These are phyloP conservation scores for Aegithalos caudatus DNA, from an alignment of 2,113 vertebrate genomes.

Conservation along the genomic window DNA sequence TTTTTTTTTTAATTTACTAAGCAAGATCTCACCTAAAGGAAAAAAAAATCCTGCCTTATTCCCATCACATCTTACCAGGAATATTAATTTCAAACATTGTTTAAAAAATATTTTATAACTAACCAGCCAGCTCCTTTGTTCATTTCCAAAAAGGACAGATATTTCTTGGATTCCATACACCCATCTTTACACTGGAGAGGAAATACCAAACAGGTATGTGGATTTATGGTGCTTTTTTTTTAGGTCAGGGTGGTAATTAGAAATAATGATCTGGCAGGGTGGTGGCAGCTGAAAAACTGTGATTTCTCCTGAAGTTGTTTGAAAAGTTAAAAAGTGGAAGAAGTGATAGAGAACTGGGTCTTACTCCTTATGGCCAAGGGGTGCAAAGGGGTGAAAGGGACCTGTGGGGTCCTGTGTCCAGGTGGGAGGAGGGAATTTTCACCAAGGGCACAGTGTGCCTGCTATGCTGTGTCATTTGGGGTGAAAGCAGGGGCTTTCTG, in stretches of 20 bases:
- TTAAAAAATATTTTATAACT: background rate
- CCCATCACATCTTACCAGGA: background rate
- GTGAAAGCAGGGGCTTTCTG: background rate
- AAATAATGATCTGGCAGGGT: background rate
- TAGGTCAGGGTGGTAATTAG: background rate
- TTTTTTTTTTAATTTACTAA: background rate
- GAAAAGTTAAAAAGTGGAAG: background rate
- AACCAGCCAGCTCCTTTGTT: background rate
- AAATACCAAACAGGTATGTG: constrained; percentile 56
- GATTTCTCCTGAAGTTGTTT: background rate
- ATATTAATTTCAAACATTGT: background rate
- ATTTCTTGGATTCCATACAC: background rate
- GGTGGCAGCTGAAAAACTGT: background rate
- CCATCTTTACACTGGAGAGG: background rate
- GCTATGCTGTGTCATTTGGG: background rate
- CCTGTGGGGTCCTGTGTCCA: background rate
- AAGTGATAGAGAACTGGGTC: background rate
- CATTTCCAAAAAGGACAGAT: background rate
- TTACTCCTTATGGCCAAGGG: rapidly evolving
- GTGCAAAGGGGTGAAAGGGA: background rate
- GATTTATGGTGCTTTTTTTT: background rate
- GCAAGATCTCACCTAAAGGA: background rate
- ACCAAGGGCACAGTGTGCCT: background rate
- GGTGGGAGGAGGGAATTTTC: background rate
- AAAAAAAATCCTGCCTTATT: background rate